Evolutionary conservation across 2,888 invertebrate genomes (phyloP).

Genomic region (Proisotoma minuta): DNA sequence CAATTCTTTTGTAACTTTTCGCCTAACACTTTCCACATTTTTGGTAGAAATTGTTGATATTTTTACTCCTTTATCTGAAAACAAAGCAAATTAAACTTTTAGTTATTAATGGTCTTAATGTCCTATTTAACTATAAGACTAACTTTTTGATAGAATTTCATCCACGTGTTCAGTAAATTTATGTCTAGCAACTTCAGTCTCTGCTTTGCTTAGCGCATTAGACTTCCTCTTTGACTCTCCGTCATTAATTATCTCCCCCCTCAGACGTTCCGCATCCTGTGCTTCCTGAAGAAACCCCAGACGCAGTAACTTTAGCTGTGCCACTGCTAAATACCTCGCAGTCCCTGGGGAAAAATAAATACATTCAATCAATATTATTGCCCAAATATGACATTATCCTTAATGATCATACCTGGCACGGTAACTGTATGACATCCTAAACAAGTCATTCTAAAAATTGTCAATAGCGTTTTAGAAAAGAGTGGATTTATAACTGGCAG

Average conservation of each 20-base stretch:
- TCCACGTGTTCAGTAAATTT: constrained; percentile 31
- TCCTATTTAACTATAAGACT: background rate
- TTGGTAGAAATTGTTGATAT: constrained; percentile 24
- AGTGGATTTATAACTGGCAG: constrained; percentile 86
- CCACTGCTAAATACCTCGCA: constrained; percentile 58
- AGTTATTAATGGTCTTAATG: background rate
- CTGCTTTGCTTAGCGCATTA: background rate
- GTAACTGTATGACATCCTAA: constrained; percentile 66
- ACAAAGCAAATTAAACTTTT: background rate
- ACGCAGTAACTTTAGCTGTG: constrained; percentile 68
- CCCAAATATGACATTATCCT: too few species aligned
- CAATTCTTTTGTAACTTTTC: constrained; percentile 35
- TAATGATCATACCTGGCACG: constrained; percentile 55
- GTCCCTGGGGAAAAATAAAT: constrained; percentile 26
- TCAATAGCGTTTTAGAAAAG: constrained; percentile 69
- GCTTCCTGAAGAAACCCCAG: constrained; percentile 69
- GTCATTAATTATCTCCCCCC: constrained; percentile 48
- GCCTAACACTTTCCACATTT: constrained; percentile 38
- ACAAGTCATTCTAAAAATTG: constrained; percentile 66
- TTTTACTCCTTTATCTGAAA: background rate
- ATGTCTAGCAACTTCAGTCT: constrained; percentile 15
- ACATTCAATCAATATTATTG: too few species aligned
- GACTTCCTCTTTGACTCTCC: constrained; percentile 4
- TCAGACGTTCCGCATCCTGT: constrained; percentile 59
- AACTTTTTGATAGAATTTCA: background rate